These are phyloP conservation scores for Ridgeia piscesae DNA, from an alignment of 1,140 invertebrate species.

Conservation along the genomic window DNA sequence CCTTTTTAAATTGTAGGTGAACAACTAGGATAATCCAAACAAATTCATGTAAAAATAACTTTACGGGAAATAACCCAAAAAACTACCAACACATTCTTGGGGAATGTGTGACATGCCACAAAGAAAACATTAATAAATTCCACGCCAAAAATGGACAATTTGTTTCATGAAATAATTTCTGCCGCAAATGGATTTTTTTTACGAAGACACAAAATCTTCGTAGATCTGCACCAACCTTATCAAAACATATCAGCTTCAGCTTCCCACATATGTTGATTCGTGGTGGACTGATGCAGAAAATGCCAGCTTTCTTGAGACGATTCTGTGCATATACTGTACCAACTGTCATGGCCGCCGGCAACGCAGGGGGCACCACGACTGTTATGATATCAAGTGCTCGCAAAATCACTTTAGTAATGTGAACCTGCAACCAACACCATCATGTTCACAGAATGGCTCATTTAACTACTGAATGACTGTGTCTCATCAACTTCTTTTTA, in stretches of 20 bases:
- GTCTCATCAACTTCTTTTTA: neutral
- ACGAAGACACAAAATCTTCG: neutral
- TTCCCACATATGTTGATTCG: constrained; percentile 91
- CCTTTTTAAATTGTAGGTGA: neutral
- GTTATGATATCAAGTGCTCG: constrained; percentile 91
- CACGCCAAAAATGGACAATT: too few species aligned
- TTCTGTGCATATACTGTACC: constrained; percentile 80
- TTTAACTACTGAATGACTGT: neutral
- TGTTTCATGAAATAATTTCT: too few species aligned
- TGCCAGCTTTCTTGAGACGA: constrained; percentile 68
- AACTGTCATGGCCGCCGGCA: constrained; percentile 95
- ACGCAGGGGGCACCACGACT: constrained; percentile 91
- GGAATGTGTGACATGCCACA: neutral
- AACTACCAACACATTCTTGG: neutral
- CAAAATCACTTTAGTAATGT: constrained; percentile 62
- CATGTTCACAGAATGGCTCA: neutral
- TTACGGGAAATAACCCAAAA: neutral
- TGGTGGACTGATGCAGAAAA: constrained; percentile 89
- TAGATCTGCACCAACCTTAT: constrained; percentile 71
- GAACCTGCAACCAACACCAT: neutral
- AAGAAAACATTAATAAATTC: neutral
- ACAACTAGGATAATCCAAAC: neutral
- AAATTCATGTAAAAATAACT: neutral
- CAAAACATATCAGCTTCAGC: constrained; percentile 91
- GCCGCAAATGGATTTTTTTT: neutral